Base-by-base conservation (phyloP, 23 tunicate species). In the Phallusia fumigata region DNA sequence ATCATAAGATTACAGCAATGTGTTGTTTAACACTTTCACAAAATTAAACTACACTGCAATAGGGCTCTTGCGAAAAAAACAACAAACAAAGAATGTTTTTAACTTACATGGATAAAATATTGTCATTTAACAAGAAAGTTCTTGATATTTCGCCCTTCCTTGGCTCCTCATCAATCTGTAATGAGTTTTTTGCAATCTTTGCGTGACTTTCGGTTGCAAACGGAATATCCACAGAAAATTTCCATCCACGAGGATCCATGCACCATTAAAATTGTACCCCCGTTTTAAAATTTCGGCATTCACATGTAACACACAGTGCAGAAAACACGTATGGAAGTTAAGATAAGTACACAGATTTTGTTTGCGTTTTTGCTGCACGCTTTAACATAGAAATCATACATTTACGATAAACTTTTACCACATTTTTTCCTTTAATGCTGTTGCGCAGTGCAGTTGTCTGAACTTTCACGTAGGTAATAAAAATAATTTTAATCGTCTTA, bases 151-250 rank as follows among this genome's bases (percentile, higher is more conserved):
- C 83, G 28, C 80, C 51, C 74, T 88, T 87, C 52, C 95, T 78
- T 49, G 95, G 99, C 82, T 95, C 99, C 10, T 36, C 88, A 76
- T 95, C 99, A 53, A 89, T 77, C 31, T 58, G 35, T 44, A 95
- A 35, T 11, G 99, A 91, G 47, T 90, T 95, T 40, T 65, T 45
- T 16, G 83, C 95, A 53, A 95, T 95, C 3, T n/a, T 75, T 15
- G 95, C 95, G 33, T 82, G 91, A 24, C 84, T 65, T 65, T 86
- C 76, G 65, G 53, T 31, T 75, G 36, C 58, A 65, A 90, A 86
- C 13, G 96, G 90, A 82, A 90, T 75, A 65, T 84, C 65, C 31
- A 84, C 40, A 72, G 53, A 51, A 53, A 74, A 86, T 75, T 86
- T 75, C 90, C 90, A 86, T 16, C 33, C 74, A 35, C 32, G 22